phyloP scores from a whole-genome alignment of 2,113 vertebrate genomes.

The Dasyornis broadbenti region DNA sequence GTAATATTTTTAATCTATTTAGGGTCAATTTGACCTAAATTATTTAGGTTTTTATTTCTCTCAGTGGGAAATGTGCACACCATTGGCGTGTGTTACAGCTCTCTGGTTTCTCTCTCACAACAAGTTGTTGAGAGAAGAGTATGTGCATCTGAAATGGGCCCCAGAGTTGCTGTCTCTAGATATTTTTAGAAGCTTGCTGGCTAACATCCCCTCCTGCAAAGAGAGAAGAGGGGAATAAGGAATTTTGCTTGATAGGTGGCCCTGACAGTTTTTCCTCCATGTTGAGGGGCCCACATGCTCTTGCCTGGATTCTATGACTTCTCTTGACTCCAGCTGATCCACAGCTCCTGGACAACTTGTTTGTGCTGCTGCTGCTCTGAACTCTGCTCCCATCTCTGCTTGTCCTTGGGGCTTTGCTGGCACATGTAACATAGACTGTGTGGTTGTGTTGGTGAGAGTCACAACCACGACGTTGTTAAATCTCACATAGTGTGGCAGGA shows the following conservation, averaged over 20 bases:
- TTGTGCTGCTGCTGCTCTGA: not conserved
- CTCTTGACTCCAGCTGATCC: not conserved
- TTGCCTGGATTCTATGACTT: not conserved
- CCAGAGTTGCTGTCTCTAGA: not conserved
- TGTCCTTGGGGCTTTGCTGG: not conserved
- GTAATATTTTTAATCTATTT: not conserved
- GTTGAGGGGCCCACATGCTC: not conserved
- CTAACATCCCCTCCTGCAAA: not conserved
- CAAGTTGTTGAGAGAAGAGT: not conserved
- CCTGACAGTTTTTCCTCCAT: not conserved
- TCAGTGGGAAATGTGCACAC: not conserved
- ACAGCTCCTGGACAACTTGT: not conserved
- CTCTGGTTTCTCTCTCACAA: not conserved
- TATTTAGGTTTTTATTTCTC: not conserved
- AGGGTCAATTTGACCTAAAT: slow-evolving; percentile 17
- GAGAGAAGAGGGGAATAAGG: not conserved
- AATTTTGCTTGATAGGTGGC: not conserved
- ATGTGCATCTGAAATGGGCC: not conserved
- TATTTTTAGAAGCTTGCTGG: not conserved
- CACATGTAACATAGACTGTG: accelerated
- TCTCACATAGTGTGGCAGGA: not conserved
- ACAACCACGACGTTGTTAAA: not conserved
- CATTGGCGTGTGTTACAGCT: not conserved
- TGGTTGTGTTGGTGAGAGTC: not conserved
- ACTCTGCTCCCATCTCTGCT: not conserved